Base-by-base conservation (phyloP, 2,797 vertebrate species). In the Sus cebifrons region DNA sequence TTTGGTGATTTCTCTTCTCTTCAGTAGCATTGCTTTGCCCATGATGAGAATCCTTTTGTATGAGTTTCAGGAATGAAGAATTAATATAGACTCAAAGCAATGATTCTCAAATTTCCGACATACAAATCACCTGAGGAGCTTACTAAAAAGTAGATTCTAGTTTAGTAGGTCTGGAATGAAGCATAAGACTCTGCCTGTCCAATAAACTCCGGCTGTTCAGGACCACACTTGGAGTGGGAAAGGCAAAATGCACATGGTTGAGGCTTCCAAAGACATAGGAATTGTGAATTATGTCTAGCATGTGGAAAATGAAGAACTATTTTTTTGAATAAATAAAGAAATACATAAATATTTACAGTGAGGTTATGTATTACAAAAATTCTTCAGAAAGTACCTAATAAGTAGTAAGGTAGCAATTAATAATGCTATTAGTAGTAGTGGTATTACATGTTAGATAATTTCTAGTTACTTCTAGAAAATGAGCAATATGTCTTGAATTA, bases 401-500 rank as follows among this genome's bases (percentile, higher is more conserved):
- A 36, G 36, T 36, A 36, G 36, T 36, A 36, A 36, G 36, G 3
- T 36, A 36, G 36, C 36, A 36, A 36, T 36, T 36, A 36, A 36
- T 4, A 36, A 36, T 36, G 36, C 36, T 36, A 36, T 36, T 36
- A 36, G 36, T 36, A 36, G 54, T 36, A 23, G n/a, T 49, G 44
- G 44, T 71, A 88, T 67, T 84, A 25, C 16, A 78, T 52, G 15
- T n/a, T 77, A 84, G 77, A 70, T 52, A 88, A 84, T 88, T 94
- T 84, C 20, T 16, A 67, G 6, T 60, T 87, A 49, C 4, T 78
- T 87, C 18, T 84, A 21, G 15, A 88, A 83, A 91, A 67, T 65
- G 49, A 36, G 74, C 13, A 91, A 25, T 83, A 86, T 70, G 29
- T 40, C 58, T 82, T 84, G 29, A 49, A 86, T 5, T 17, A 36